Percentiles rank a stretch among this genome's conserved stretches.
phyloP scores from a whole-genome alignment of 2,113 vertebrate genomes.

The Corapipo altera region DNA sequence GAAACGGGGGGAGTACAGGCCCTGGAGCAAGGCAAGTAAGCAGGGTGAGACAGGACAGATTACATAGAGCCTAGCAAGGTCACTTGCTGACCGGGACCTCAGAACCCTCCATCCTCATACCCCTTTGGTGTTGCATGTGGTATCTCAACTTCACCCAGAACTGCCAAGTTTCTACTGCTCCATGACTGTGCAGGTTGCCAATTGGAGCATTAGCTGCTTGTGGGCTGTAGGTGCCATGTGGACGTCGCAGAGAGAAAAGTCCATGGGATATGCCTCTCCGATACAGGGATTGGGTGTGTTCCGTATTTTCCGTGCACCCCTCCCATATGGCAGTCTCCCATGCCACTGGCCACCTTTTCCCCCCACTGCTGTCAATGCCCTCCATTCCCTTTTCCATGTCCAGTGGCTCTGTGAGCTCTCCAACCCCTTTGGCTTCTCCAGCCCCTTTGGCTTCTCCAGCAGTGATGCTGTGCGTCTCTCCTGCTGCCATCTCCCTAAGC shows the following conservation, averaged over 20 bases:
- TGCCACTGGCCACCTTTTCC: background rate
- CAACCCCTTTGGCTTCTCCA: background rate
- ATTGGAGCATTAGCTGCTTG: background rate
- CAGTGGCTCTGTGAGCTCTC: background rate
- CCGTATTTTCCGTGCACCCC: background rate
- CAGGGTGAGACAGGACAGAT: no score
- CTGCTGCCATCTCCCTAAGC: background rate
- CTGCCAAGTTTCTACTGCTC: background rate
- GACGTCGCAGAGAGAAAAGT: background rate
- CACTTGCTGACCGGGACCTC: background rate
- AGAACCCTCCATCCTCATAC: background rate
- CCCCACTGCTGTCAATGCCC: background rate
- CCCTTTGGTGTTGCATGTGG: background rate
- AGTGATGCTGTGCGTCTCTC: background rate
- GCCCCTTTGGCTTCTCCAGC: background rate
- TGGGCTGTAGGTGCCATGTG: background rate
- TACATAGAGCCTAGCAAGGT: background rate
- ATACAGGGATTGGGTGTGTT: background rate
- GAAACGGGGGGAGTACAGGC: background rate
- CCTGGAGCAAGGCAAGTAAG: background rate
- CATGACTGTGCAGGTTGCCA: background rate
- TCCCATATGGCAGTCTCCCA: rapidly evolving
- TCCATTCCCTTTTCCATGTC: background rate
- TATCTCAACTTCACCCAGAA: background rate
- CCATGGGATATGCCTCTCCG: background rate